Percentiles rank a stretch among this genome's conserved stretches.
phyloP scores from a whole-genome alignment of 2,113 vertebrate species.

The Rissa tridactyla region DNA sequence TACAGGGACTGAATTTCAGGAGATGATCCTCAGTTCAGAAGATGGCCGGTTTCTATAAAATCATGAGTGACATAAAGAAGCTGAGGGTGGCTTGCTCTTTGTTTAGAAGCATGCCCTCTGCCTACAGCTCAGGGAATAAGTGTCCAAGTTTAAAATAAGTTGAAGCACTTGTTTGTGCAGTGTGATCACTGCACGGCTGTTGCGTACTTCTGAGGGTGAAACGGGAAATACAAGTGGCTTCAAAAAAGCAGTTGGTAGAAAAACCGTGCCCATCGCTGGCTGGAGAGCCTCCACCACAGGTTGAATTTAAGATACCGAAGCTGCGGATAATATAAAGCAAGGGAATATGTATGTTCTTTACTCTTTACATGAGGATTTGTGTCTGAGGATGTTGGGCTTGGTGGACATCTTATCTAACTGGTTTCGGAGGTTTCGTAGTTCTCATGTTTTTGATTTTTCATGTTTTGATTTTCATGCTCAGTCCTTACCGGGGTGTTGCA shows the following conservation, averaged over 20 bases:
- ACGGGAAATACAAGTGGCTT: not conserved
- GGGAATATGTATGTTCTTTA: not conserved
- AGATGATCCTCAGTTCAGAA: not conserved
- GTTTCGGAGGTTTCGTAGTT: not conserved
- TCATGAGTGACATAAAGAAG: not conserved
- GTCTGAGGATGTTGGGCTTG: not conserved
- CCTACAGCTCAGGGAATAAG: not conserved
- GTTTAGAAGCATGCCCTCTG: not conserved
- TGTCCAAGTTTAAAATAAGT: not conserved
- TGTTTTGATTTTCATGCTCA: not conserved
- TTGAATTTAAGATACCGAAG: not conserved
- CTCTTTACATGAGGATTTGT: not conserved
- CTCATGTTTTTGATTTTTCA: not conserved
- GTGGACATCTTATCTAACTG: not conserved
- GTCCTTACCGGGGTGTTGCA: not conserved
- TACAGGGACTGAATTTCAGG: not conserved
- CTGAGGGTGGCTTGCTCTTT: not conserved
- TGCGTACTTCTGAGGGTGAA: not conserved
- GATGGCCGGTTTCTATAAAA: not conserved
- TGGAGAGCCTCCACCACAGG: not conserved
- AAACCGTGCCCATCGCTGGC: not conserved
- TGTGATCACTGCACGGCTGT: fast-evolving
- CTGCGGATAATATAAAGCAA: not conserved
- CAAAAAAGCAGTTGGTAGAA: not conserved
- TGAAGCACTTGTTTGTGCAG: not conserved